Base-by-base conservation (phyloP, 2,113 vertebrate genomes). In the Nesogale talazaci region DNA sequence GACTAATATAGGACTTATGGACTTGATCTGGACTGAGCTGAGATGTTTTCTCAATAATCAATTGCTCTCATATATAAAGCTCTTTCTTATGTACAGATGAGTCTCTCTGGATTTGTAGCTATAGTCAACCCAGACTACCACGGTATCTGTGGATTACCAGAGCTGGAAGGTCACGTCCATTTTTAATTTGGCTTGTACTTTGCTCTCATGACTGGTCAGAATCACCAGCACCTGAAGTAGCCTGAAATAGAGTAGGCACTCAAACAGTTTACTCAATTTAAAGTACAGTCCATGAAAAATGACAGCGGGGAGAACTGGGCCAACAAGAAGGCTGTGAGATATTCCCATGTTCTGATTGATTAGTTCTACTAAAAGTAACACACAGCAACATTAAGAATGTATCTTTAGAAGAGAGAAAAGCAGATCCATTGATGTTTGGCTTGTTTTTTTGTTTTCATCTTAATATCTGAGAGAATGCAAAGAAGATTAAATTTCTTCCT, bases 401-500 rank as follows among this genome's bases (percentile, higher is more conserved):
- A 63, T 42, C 23, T n/a, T 0, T 46, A 25, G 19, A 56, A 75
- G 4, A 61, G 14, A 14, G 23, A 72, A 92, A 90, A 72, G 46
- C n/a, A 89, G 83, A 77, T 6, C 65, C 2, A 63, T 23, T 4
- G 14, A 57, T 36, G 16, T n/a, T 69, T 65, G 63, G 63, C 0
- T 36, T 72, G 15, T 72, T 34, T 70, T 70, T 70, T 69, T 52
- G 83, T 75, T 86, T 92, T 88, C 22, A 78, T 63, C 92, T 93
- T 34, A 89, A 16, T 63, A 67, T 84, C 69, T 83, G 2, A 74
- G 36, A 59, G 67, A 80, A 91, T 89, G 70, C 70, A 67, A 87
- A 88, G 36, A 91, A 91, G 19, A 94, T 89, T 76, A 84, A 87
- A 40, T 22, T 70, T 61, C 36, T 25, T 63, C 27, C 63, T 89